Base-by-base conservation (phyloP, 2,113 vertebrate species). In the Beaufortia kweichowensis region DNA sequence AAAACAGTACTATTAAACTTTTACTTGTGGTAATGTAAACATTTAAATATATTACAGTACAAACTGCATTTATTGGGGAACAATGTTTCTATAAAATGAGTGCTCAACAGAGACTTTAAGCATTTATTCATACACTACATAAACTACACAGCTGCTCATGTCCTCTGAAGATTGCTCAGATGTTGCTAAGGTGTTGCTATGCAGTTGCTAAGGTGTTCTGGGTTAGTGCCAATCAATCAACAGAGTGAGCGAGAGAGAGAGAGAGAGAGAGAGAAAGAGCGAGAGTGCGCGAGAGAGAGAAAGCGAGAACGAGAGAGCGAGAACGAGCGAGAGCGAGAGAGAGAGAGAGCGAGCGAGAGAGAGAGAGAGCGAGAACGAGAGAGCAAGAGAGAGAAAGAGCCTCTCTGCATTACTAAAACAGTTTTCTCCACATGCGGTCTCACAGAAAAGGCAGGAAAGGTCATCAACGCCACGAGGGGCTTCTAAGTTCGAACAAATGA, bases 401-500 rank as follows among this genome's bases (percentile, higher is more conserved):
- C 64, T 19, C 12, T 39, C 35, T 9, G 10, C 35, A 39, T 66
- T 41, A 26, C 31, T 21, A 79, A 82, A 62, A 78, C 81, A 80
- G 81, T 33, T 61, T 21, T 79, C 80, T 82, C 81, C 33, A 66
- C 56, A 56, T 60, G 76, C 11, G 35, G 21, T 71, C 48, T 71
- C 29, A 78, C 76, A 81, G 83, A 86, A 84, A 85, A 87, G 85
- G 76, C 83, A 78, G 88, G 81, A 89, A 86, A 90, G 90, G 89
- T 91, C 88, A 90, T 89, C 85, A 78, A 48, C 85, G 83, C 88
- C 83, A 83, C 73, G 66, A 84, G 85, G 86, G 50, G 84, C 87
- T 90, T 89, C 86, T 87, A 84, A 87, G 87, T 82, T 76, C 26
- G 86, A 87, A 87, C 89, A 89, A 89, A 89, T 89, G 82, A 76